Evolutionary conservation across 2,888 invertebrate genomes (phyloP).

Genomic region (Zaprionus bogoriensis): DNA sequence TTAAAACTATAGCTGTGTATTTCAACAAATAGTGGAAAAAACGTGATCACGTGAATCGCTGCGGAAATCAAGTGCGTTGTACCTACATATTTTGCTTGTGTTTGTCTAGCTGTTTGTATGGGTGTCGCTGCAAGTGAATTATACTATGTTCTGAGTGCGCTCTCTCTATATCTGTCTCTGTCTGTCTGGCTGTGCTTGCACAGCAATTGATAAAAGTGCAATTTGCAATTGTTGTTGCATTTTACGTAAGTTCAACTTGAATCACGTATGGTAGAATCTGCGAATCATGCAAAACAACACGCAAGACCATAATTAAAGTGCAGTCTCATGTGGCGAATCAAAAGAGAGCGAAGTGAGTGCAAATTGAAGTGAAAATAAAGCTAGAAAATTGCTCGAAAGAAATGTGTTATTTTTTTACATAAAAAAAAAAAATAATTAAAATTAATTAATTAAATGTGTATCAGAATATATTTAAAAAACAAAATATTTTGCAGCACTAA

Average conservation of each 20-base stretch:
- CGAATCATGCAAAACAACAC: conserved; percentile 8
- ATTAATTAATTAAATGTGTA: not conserved
- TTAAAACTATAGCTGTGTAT: no score
- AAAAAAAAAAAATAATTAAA: not conserved
- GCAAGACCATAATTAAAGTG: conserved; percentile 3
- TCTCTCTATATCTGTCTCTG: not conserved
- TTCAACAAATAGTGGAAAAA: no score
- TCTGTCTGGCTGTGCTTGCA: not conserved
- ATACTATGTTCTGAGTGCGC: not conserved
- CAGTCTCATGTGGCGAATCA: not conserved
- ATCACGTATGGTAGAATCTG: conserved; percentile 13
- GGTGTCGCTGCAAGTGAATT: conserved; percentile 22
- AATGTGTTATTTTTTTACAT: not conserved
- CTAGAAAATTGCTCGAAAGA: not conserved
- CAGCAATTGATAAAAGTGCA: conserved; percentile 56
- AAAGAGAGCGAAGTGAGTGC: not conserved
- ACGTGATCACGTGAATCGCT: no score
- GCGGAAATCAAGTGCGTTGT: not conserved
- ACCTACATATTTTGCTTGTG: not conserved
- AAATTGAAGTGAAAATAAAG: not conserved
- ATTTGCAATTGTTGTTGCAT: conserved; percentile 28
- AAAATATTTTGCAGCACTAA: not conserved
- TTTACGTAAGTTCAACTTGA: conserved; percentile 59
- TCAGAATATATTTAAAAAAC: not conserved
- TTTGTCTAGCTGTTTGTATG: conserved; percentile 5